Evolutionary conservation across 2,797 vertebrate genomes (phyloP).

Genomic region (Parauchenoglanis punctatus): DNA sequence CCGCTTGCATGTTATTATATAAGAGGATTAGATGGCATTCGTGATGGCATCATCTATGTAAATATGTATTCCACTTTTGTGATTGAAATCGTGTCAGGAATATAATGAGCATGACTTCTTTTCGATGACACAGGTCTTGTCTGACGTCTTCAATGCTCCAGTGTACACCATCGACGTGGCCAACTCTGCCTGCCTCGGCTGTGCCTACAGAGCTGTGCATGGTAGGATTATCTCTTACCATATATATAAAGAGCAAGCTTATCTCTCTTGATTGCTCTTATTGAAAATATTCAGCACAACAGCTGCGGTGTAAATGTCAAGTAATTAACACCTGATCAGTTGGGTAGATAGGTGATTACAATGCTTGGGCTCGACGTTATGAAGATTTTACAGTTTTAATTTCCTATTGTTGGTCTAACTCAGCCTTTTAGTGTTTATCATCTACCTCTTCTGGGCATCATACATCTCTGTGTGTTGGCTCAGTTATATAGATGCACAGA

Average conservation of each 20-base stretch:
- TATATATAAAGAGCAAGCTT: not conserved
- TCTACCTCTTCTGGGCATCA: not conserved
- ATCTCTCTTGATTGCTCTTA: not conserved
- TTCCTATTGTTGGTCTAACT: not conserved
- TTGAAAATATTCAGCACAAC: not conserved
- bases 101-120: slow-evolving; percentile 13
- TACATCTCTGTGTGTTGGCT: not conserved
- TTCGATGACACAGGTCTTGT: slow-evolving; percentile 79
- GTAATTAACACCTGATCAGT: not conserved
- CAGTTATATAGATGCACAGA: not conserved
- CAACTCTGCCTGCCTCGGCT: slow-evolving; percentile 89
- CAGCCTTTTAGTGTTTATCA: slow-evolving; percentile 10
- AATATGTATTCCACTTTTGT: not conserved
- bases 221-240: slow-evolving; percentile 71
- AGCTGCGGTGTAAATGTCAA: not conserved
- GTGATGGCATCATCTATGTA: not conserved
- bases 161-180: slow-evolving; percentile 88
- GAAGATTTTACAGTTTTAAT: not conserved
- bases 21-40: not conserved
- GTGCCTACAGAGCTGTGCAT: slow-evolving; percentile 88
- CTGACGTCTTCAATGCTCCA: slow-evolving; percentile 86
- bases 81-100: not conserved
- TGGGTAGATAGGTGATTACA: not conserved
- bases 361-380: not conserved
- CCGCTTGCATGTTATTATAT: not conserved